These are phyloP conservation scores for Petroica traversi DNA, from an alignment of 2,113 vertebrate species.

Conservation along the genomic window DNA sequence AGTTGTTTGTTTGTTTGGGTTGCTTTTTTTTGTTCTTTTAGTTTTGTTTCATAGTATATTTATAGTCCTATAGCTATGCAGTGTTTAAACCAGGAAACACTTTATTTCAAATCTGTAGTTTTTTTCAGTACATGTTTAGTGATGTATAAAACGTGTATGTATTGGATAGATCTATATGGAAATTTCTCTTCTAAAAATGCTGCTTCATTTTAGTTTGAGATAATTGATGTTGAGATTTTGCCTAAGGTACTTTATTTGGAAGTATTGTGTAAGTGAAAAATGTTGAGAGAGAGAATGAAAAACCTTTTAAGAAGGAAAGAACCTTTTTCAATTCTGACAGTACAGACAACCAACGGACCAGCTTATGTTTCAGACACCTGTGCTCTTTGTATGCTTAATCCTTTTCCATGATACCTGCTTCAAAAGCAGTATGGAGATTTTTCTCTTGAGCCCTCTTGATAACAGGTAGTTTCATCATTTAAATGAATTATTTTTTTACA, in stretches of 20 bases:
- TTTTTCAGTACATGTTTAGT: background rate
- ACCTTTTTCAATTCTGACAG: background rate
- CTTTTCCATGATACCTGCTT: background rate
- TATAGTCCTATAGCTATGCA: background rate
- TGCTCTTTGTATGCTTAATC: background rate
- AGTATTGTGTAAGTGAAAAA: background rate
- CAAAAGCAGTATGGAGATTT: background rate
- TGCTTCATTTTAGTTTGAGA: background rate
- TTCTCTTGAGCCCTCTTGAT: background rate
- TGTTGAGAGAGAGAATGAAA: background rate
- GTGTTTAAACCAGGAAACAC: background rate
- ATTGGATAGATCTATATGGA: background rate
- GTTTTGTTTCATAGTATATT: background rate
- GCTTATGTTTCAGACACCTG: rapidly evolving
- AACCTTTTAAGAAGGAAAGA: background rate
- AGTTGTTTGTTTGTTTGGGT: background rate
- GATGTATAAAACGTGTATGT: background rate
- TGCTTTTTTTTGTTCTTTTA: background rate
- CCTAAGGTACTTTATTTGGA: background rate
- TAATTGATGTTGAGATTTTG: background rate
- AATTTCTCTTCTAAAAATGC: background rate
- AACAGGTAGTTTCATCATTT: background rate
- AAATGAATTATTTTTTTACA: background rate
- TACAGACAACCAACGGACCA: background rate
- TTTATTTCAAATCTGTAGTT: background rate